phyloP scores from a whole-genome alignment of 1,140 invertebrate species.

The Polypedilum pembai region DNA sequence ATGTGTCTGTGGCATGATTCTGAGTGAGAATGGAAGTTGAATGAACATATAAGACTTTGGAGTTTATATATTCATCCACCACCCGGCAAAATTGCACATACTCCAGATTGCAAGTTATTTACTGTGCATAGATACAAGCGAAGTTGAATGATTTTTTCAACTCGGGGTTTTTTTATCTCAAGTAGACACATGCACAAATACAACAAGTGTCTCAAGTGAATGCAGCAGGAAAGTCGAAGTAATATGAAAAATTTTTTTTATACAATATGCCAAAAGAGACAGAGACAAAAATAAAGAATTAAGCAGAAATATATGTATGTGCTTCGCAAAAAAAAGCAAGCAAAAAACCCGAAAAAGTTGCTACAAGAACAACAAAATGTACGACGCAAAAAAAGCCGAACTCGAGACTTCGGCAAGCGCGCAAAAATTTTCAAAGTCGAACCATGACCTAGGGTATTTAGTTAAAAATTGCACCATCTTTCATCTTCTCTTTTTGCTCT shows the following conservation, averaged over 20 bases:
- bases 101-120: neutral
- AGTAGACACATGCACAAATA: neutral
- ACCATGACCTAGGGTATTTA: conserved; percentile 23
- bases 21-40: neutral
- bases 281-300: too few relatives aligned
- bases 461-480: conserved; percentile 28
- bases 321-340: neutral
- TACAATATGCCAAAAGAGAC: too few relatives aligned
- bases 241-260: too few relatives aligned
- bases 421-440: conserved; percentile 28
- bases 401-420: conserved; percentile 16
- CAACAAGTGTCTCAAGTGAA: conserved; percentile 16
- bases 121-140: too few relatives aligned
- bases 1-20: conserved; percentile 22
- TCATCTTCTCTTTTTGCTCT: neutral
- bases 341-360: neutral
- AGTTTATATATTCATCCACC: neutral
- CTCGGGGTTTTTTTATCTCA: too few relatives aligned
- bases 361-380: conserved; percentile 11
- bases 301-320: neutral
- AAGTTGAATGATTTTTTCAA: too few relatives aligned
- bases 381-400: conserved; percentile 24
- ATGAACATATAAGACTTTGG: conserved; percentile 9
- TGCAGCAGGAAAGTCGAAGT: neutral
- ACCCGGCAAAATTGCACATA: conserved; percentile 23